Percentiles rank a stretch among this genome's conserved stretches.
phyloP scores from a whole-genome alignment of 92 coral and sea anemone species.

The Porites cylindrica region DNA sequence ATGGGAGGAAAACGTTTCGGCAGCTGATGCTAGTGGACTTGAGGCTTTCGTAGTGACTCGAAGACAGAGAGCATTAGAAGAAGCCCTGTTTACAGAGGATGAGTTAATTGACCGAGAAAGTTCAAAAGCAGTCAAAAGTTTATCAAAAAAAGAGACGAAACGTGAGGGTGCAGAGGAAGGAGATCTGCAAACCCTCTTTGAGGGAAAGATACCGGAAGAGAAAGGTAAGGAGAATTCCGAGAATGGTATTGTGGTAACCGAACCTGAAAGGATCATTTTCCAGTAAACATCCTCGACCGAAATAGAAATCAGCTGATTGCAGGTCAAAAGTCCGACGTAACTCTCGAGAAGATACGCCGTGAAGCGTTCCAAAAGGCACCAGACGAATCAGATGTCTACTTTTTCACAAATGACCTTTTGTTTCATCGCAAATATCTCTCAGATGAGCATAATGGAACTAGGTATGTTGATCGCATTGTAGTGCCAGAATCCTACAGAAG shows the following conservation, averaged over 20 bases:
- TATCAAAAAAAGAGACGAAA: conserved; percentile 31
- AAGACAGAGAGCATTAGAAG: conserved; percentile 35
- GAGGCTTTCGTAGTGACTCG: conserved; percentile 55
- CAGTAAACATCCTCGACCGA: no score
- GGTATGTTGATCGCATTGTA: not conserved
- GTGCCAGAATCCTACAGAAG: no score
- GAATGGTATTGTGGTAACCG: no score
- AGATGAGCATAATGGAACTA: conserved; percentile 41
- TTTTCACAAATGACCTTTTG: conserved; percentile 31
- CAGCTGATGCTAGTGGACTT: not conserved
- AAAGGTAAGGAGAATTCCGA: not conserved
- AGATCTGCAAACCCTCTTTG: conserved; percentile 26
- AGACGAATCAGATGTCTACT: conserved; percentile 61
- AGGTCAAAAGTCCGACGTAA: conserved; percentile 37
- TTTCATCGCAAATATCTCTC: conserved; percentile 53
- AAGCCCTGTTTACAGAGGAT: no score
- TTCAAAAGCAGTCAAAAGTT: conserved; percentile 44
- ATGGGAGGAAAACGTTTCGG: not conserved
- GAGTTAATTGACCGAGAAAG: conserved; percentile 64
- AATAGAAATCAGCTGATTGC: not conserved
- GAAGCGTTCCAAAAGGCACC: conserved; percentile 48
- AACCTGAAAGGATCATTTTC: no score
- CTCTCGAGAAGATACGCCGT: conserved; percentile 23
- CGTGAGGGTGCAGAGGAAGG: conserved; percentile 6
- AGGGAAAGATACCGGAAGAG: not conserved